These are phyloP conservation scores for Cybosia mesomella DNA, from an alignment of 2,888 invertebrate species.

Conservation along the genomic window DNA sequence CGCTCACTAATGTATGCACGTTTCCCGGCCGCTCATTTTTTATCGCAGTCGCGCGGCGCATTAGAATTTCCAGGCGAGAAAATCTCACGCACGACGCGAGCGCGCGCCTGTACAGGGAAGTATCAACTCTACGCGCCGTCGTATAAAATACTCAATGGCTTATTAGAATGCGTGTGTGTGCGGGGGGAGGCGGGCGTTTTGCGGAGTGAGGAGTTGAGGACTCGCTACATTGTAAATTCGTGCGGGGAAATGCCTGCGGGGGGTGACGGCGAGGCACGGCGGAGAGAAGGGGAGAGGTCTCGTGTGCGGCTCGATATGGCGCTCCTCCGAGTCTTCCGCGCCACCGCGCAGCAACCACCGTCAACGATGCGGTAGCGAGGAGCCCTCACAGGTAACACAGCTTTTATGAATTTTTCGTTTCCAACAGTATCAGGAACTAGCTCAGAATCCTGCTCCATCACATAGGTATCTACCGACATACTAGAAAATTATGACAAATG, in stretches of 20 bases:
- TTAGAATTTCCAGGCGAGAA: constrained; percentile 87
- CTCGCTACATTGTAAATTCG: constrained; percentile 80
- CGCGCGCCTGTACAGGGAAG: constrained; percentile 6
- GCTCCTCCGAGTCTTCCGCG: constrained; percentile 49
- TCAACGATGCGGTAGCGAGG: constrained; percentile 5
- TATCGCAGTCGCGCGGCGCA: constrained; percentile 86
- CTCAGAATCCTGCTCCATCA: neutral
- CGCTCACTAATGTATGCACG: constrained; percentile 84
- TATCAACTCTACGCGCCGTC: constrained; percentile 25
- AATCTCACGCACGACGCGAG: constrained; percentile 78
- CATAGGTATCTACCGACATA: neutral
- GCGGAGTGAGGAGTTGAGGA: constrained; percentile 59
- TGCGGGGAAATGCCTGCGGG: constrained; percentile 59
- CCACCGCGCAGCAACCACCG: constrained; percentile 31
- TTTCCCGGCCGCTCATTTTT: constrained; percentile 85
- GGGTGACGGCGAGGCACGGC: constrained; percentile 25
- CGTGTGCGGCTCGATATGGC: constrained; percentile 70
- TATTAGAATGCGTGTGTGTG: constrained; percentile 28
- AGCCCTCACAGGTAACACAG: neutral
- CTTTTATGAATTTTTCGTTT: neutral
- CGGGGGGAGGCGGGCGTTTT: constrained; percentile 43
- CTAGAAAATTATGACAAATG: neutral
- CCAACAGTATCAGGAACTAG: neutral
- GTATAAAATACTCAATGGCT: constrained; percentile 21
- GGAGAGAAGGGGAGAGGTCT: constrained; percentile 42